Evolutionary conservation across 2,113 vertebrate genomes (phyloP).

Genomic region (Ciconia boyciana): DNA sequence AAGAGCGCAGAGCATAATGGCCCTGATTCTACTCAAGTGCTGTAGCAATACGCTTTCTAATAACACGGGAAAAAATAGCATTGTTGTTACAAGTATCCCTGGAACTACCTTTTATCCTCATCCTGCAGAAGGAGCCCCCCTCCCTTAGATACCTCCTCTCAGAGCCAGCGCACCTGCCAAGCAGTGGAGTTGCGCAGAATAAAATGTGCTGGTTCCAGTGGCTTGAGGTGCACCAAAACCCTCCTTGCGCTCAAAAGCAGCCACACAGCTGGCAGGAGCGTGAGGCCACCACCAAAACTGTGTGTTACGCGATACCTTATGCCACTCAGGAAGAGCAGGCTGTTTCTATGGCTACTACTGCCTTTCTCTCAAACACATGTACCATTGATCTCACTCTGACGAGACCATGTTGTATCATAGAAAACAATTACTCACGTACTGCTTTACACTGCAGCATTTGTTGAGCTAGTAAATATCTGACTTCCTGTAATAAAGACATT

Average conservation of each 20-base stretch:
- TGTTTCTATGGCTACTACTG: constrained; percentile 58
- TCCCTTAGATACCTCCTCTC: background rate
- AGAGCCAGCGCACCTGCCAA: background rate
- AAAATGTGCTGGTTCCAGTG: background rate
- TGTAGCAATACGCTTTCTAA: background rate
- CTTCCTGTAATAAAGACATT: background rate
- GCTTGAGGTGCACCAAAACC: background rate
- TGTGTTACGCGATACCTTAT: background rate
- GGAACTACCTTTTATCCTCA: background rate
- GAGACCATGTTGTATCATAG: background rate
- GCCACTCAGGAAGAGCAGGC: background rate
- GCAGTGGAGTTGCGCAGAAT: background rate
- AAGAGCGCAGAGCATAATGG: background rate
- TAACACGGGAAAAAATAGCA: background rate
- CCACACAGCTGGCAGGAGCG: background rate
- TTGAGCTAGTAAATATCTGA: background rate
- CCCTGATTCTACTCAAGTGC: background rate
- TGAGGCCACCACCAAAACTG: background rate
- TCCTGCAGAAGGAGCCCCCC: background rate
- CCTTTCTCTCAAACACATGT: background rate
- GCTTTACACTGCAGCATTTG: background rate
- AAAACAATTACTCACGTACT: background rate
- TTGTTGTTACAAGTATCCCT: background rate
- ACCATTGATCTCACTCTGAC: background rate
- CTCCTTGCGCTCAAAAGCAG: background rate